Conservation (phyloP, 1,140 invertebrate species). For the Drosophila nebulosa region DNA sequence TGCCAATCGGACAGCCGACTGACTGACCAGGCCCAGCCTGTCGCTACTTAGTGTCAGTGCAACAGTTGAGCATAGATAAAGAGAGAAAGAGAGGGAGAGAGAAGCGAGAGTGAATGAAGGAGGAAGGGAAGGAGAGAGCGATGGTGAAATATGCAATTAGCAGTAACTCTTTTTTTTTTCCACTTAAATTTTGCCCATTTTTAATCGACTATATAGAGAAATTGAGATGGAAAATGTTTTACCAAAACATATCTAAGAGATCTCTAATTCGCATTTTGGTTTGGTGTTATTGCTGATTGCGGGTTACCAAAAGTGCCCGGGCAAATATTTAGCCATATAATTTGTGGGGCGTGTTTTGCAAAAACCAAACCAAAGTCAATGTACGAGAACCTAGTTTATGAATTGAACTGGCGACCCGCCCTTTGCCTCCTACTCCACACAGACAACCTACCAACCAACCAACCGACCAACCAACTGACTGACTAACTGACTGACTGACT, state of each 20-base stretch:
- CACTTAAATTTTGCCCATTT: conserved; percentile 29
- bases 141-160: conserved; percentile 75
- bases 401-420: neutral
- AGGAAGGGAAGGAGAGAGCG: conserved; percentile 13
- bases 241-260: neutral
- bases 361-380: conserved; percentile 42
- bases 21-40: conserved; percentile 35
- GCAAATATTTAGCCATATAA: conserved; percentile 71
- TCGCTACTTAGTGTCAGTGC: conserved; percentile 69
- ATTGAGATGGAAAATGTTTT: conserved; percentile 57
- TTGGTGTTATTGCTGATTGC: conserved; percentile 55
- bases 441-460: no score
- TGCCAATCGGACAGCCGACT: conserved; percentile 5
- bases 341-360: conserved; percentile 51
- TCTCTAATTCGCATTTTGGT: no score
- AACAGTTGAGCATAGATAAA: conserved; percentile 46
- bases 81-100: neutral
- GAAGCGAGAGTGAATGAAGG: neutral
- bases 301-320: conserved; percentile 65
- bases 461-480: no score
- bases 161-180: conserved; percentile 43
- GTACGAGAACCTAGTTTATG: conserved; percentile 24
- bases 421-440: conserved; percentile 41
- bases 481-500: neutral
- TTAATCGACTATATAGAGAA: conserved; percentile 58